phyloP scores from a whole-genome alignment of 2,113 vertebrate species.

The Chascanopsetta lugubris region DNA sequence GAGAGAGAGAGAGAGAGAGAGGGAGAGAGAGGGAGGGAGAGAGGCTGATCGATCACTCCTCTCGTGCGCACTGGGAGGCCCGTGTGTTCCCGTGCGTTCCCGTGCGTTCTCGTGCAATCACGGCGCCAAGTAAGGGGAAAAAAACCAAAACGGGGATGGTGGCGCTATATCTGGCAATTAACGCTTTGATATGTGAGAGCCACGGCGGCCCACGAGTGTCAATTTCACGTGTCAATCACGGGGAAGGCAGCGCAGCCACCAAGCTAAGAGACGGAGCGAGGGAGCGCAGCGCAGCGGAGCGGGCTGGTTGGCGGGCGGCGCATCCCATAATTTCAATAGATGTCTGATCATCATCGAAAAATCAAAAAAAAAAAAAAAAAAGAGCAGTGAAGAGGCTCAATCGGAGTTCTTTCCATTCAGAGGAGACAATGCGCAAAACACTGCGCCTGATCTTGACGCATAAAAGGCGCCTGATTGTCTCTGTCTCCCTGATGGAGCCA shows the following conservation, averaged over 20 bases:
- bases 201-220: constrained; percentile 88
- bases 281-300: constrained; percentile 89
- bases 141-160: no score
- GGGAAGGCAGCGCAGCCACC: constrained; percentile 86
- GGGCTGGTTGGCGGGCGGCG: no score
- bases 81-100: constrained; percentile 89
- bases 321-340: constrained; percentile 94
- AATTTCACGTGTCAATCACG: constrained; percentile 95
- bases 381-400: constrained; percentile 84
- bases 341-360: no score
- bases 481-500: constrained; percentile 69
- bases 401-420: constrained; percentile 81
- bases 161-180: constrained; percentile 90
- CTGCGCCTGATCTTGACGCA: constrained; percentile 77
- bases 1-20: constrained; percentile 87
- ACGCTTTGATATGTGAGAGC: constrained; percentile 89
- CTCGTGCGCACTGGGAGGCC: constrained; percentile 86
- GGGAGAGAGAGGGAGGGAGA: constrained; percentile 83
- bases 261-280: constrained; percentile 76
- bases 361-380: constrained; percentile 89
- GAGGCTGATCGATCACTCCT: constrained; percentile 85
- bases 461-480: constrained; percentile 80
- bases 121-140: constrained; percentile 77
- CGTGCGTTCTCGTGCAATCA: constrained; percentile 66
- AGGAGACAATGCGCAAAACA: constrained; percentile 75